Base-by-base conservation (phyloP, 1,140 invertebrate species). In the Bombus huntii region DNA sequence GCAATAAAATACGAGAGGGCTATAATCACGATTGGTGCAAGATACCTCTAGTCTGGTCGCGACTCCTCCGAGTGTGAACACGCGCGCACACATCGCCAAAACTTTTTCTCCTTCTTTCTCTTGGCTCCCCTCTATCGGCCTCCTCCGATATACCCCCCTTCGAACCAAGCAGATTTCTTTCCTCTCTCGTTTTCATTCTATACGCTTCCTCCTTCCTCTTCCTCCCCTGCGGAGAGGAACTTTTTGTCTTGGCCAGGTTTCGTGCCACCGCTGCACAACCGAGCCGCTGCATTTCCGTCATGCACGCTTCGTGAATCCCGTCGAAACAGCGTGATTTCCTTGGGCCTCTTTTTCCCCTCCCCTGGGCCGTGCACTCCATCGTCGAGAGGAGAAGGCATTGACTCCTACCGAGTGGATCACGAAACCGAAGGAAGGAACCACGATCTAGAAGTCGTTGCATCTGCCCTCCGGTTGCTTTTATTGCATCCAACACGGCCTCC, bases 1-100 rank as follows among this genome's bases (percentile, higher is more conserved):
- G 92, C 91, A 87, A 90, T 92, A 92, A 93, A 92, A 92, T 91
- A 94, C 91, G 91, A 92, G 91, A 92, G 91, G 89, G 77, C 88
- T 89, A 91, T 93, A 94, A 94, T 94, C 93, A 93, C 84, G 92
- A 88, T 90, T 89, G 80, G 83, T 83, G 65, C 74, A 66, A 72
- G 81, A 68, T 87, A 85, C 53, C 83, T 68, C 66, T 87, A 85
- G 83, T 65, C 74, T 31, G 62, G 62, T 71, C 75, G 74, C 83
- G 37, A 47, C 53, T 79, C 25, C n/a, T 22, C 18, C 68, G 53
- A 70, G 73, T 22, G 59, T 57, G 39, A 44, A 39, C 18, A 18
- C 86, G 75, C 74, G 83, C 86, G 86, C 86, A 80, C 72, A 81
- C 82, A n/a, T 77, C 22, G 42, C 62, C 80, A 57, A 80, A 87